phyloP scores from a whole-genome alignment of 1,140 invertebrate species.

The Scaptomyza hsui region DNA sequence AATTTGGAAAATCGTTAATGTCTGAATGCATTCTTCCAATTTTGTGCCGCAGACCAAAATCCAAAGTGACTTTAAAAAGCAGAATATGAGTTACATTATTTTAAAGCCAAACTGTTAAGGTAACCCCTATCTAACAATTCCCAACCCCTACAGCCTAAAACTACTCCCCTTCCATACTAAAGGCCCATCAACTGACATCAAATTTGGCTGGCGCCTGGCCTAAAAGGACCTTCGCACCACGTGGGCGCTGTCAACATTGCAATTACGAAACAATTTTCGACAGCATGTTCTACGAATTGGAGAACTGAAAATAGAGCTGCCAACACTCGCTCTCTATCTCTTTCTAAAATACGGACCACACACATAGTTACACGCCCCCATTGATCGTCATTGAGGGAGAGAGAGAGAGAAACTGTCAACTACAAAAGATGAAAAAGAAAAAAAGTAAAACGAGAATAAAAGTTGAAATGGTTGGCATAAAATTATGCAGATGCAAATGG shows the following conservation, averaged over 20 bases:
- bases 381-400: constrained; percentile 40
- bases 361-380: neutral
- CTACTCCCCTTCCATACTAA: too few species aligned
- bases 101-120: too few species aligned
- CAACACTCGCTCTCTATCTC: constrained; percentile 6
- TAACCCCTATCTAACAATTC: too few species aligned
- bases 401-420: constrained; percentile 50
- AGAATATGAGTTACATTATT: too few species aligned
- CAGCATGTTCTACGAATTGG: constrained; percentile 73
- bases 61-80: constrained; percentile 22
- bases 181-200: neutral
- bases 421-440: constrained; percentile 61
- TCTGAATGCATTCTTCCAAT: constrained; percentile 72
- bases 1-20: constrained; percentile 72
- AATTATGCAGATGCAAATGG: constrained; percentile 71
- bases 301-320: constrained; percentile 48
- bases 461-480: constrained; percentile 70
- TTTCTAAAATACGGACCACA: constrained; percentile 8
- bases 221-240: constrained; percentile 32
- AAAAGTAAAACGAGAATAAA: constrained; percentile 32
- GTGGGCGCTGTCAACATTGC: constrained; percentile 70
- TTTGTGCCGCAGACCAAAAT: constrained; percentile 48
- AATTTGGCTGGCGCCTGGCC: neutral
- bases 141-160: too few species aligned
- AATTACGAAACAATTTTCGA: constrained; percentile 81